Conservation (phyloP, 2,888 invertebrate species). For the Meiosimyza decipiens region DNA sequence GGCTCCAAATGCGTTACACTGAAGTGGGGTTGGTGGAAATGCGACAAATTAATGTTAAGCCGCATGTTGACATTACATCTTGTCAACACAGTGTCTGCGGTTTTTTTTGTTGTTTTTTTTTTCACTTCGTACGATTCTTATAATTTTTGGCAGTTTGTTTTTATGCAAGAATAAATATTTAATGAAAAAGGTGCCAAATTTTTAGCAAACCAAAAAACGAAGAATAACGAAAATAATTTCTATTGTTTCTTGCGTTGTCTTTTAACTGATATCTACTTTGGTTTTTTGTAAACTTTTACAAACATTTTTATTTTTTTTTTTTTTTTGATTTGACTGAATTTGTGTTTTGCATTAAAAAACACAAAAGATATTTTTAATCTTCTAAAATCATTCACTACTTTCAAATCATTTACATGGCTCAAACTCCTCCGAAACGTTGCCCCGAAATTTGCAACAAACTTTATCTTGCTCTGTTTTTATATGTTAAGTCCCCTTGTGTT, state of each 20-base stretch:
- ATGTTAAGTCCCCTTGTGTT: too few species aligned
- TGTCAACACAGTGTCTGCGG: conserved; percentile 46
- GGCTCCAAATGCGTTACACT: not conserved
- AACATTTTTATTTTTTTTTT: too few species aligned
- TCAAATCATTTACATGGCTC: not conserved
- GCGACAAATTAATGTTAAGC: conserved; percentile 49
- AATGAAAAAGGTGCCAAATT: conserved; percentile 30
- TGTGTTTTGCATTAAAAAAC: not conserved
- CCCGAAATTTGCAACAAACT: too few species aligned
- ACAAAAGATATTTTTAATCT: conserved; percentile 31
- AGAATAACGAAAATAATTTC: not conserved
- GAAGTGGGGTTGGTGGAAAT: conserved; percentile 35
- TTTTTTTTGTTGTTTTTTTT: conserved; percentile 7
- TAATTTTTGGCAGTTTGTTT: not conserved
- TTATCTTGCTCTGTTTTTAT: too few species aligned
- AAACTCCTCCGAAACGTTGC: too few species aligned
- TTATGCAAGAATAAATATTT: conserved; percentile 30
- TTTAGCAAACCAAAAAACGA: not conserved
- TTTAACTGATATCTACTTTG: too few species aligned
- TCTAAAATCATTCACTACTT: conserved; percentile 32
- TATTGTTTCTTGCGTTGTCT: too few species aligned
- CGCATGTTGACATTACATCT: conserved; percentile 47
- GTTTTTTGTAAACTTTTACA: too few species aligned
- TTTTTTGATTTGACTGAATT: too few species aligned
- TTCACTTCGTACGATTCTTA: conserved; percentile 9